Base-by-base conservation (phyloP, 2,888 invertebrate genomes). In the Drosophila mimica region DNA sequence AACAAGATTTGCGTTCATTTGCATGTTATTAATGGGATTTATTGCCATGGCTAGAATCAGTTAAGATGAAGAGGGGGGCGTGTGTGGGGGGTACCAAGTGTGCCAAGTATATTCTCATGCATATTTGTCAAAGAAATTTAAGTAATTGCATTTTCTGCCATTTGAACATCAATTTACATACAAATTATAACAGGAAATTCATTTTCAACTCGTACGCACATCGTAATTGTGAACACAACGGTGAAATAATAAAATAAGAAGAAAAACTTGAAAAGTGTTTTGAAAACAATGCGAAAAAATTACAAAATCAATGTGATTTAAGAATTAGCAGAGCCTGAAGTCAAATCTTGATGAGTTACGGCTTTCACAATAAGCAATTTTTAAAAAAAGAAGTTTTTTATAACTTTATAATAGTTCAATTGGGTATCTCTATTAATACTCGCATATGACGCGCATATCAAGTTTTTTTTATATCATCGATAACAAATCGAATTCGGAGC, bases 91-190 rank as follows among this genome's bases (percentile, higher is more conserved):
- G 33, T 11, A 34, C 6, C 6, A 56, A 7, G 46, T 33, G 33
- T n/a, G n/a, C 25, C 36, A 62, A 36, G 38, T 33, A 54, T 38
- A 48, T 59, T 52, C 70, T 65, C 65, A 33, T 77, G 74, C 59
- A 77, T 75, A 82, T 86, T 84, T 89, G 88, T 89, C 85, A 86
- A 86, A 89, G 90, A 82, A 82, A 75, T 76, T 82, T 57, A 64
- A 66, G 72, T 86, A 86, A 86, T 86, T 88, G 82, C 78, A 86
- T 86, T 78, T 78, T 52, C 65, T 80, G 81, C 43, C 65, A 80
- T 78, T 80, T 78, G 59, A 78, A 63, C 78, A 46, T 76, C 76
- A 78, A 78, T 78, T 76, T 78, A 76, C 81, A 78, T 78, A 76
- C 59, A 65, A 49, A 68, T 78, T 76, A 76, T 64, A 64, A 11